Evolutionary conservation across 2,888 invertebrate genomes (phyloP).

Genomic region (Parochlus steinenii): DNA sequence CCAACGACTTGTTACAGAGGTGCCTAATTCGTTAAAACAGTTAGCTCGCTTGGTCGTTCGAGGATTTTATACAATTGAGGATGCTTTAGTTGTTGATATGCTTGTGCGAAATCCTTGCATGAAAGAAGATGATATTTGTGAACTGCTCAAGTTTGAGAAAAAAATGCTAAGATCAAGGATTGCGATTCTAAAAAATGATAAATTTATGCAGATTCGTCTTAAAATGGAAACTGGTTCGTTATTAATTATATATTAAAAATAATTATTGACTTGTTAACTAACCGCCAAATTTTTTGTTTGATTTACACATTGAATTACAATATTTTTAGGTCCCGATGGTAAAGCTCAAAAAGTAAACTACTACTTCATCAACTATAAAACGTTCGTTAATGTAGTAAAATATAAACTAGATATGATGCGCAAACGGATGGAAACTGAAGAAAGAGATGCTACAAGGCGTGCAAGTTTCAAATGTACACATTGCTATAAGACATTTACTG

Average conservation of each 20-base stretch:
- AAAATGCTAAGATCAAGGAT: constrained; percentile 84
- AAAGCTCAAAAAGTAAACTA: constrained; percentile 93
- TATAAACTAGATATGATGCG: constrained; percentile 94
- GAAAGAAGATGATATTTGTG: constrained; percentile 70
- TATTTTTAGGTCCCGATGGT: constrained; percentile 50
- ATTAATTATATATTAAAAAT: neutral
- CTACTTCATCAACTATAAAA: constrained; percentile 94
- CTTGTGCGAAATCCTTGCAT: constrained; percentile 84
- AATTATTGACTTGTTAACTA: neutral
- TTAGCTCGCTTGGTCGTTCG: constrained; percentile 78
- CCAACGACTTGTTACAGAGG: constrained; percentile 69
- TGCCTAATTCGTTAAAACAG: constrained; percentile 85
- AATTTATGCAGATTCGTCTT: constrained; percentile 80
- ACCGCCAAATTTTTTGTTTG: neutral
- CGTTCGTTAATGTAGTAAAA: constrained; percentile 93
- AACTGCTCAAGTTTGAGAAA: constrained; percentile 80
- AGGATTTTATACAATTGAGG: constrained; percentile 88
- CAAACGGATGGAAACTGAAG: constrained; percentile 88
- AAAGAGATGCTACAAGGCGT: constrained; percentile 83
- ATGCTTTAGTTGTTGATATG: constrained; percentile 89
- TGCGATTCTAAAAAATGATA: constrained; percentile 73
- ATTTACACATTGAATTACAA: constrained; percentile 6
- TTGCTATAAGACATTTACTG: constrained; percentile 88
- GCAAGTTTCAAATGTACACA: constrained; percentile 88
- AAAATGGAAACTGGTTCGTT: constrained; percentile 79